phyloP scores from a whole-genome alignment of 2,113 vertebrate genomes.

The Lepus americanus region DNA sequence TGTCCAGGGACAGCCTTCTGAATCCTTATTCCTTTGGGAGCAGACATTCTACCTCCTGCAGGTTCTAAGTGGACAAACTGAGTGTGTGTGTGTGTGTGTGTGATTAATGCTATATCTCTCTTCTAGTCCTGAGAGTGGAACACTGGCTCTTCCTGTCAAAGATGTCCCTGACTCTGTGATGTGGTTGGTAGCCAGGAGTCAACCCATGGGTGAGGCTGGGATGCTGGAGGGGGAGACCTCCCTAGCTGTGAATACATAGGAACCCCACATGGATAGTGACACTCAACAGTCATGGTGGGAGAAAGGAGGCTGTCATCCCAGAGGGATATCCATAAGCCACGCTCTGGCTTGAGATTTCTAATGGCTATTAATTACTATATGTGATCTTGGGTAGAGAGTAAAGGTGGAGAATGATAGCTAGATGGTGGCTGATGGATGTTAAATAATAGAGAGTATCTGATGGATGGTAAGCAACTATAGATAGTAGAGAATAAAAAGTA shows the following conservation, averaged over 20 bases:
- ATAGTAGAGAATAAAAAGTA: constrained; percentile 65
- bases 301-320: neutral
- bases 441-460: constrained; percentile 63
- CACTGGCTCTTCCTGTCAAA: constrained; percentile 8
- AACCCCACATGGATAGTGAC: too few species aligned
- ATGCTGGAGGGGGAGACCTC: neutral
- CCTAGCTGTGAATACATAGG: neutral
- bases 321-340: constrained; percentile 26
- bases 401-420: constrained; percentile 50
- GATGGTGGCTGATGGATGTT: constrained; percentile 66
- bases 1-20: neutral
- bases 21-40: neutral
- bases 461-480: constrained; percentile 61
- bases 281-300: neutral
- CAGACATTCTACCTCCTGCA: neutral
- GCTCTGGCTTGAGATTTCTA: constrained; percentile 38
- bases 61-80: constrained; percentile 1
- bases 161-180: neutral
- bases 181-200: neutral
- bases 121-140: neutral
- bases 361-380: constrained; percentile 70
- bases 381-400: constrained; percentile 46
- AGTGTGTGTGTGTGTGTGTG: neutral
- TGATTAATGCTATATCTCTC: neutral
- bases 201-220: neutral